Evolutionary conservation across 2,113 vertebrate genomes (phyloP).

Genomic region (Saiga tatarica): DNA sequence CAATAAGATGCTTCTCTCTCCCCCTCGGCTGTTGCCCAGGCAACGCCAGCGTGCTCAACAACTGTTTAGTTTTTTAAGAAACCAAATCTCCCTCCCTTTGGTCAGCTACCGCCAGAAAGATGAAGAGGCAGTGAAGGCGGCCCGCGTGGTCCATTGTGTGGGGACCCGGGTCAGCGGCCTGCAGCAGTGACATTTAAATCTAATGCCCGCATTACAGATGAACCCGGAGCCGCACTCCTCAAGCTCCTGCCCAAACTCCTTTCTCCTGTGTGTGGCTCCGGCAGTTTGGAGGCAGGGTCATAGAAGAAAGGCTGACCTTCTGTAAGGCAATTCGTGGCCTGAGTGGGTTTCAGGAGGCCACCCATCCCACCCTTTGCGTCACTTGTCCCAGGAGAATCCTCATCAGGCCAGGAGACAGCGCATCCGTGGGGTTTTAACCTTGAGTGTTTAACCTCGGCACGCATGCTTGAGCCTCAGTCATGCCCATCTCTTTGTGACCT

Average conservation of each 20-base stretch:
- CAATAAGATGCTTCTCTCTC: conserved; percentile 72
- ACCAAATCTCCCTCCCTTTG: conserved; percentile 69
- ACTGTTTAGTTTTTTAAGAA: conserved; percentile 78
- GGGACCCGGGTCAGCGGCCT: conserved; percentile 50
- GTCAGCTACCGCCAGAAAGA: conserved; percentile 72
- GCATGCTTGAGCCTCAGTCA: neutral
- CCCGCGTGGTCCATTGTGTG: conserved; percentile 59
- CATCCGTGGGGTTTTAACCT: neutral
- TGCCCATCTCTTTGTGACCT: neutral
- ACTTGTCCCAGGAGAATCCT: neutral
- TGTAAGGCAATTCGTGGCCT: neutral
- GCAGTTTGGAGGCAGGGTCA: neutral
- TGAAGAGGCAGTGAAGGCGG: conserved; percentile 55
- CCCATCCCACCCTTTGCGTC: neutral
- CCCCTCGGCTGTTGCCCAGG: conserved; percentile 76
- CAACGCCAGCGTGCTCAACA: conserved; percentile 76
- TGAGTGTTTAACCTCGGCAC: neutral
- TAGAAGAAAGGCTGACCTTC: neutral
- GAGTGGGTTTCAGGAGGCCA: neutral
- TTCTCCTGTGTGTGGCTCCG: neutral
- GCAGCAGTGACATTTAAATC: conserved; percentile 64
- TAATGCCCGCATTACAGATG: conserved; percentile 37
- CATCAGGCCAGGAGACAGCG: neutral
- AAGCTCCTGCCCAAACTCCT: neutral
- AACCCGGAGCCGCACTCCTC: conserved; percentile 16